These are phyloP conservation scores for Ormyrus labotus DNA, from an alignment of 2,888 invertebrate genomes.

Conservation along the genomic window DNA sequence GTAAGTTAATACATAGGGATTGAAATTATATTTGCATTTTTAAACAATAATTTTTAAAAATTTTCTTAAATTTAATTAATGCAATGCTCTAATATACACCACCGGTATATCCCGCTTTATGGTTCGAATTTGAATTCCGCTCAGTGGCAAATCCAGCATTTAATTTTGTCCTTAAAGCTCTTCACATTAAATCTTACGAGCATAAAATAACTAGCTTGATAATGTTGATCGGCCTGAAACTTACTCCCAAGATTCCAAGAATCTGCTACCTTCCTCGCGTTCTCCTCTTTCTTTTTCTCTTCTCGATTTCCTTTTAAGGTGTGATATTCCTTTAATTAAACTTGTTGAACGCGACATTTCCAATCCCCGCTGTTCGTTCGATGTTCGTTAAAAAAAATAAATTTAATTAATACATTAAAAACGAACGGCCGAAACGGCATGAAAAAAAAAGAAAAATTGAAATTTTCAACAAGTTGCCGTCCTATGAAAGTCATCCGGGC, in stretches of 20 bases:
- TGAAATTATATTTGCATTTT: not conserved
- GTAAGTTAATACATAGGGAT: not conserved
- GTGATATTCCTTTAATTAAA: slow-evolving; percentile 28
- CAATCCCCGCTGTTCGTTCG: not conserved
- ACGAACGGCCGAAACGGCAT: no score
- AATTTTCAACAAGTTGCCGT: no score
- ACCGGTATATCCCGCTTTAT: not conserved
- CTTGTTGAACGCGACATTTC: not conserved
- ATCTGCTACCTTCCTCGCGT: not conserved
- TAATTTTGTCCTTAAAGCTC: slow-evolving; percentile 29
- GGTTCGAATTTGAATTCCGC: not conserved
- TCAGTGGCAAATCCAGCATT: slow-evolving; percentile 15
- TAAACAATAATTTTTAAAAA: not conserved
- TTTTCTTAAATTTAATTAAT: not conserved
- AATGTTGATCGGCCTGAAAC: slow-evolving; percentile 31
- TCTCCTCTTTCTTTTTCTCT: not conserved
- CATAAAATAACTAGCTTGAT: slow-evolving; percentile 42
- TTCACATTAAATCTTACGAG: slow-evolving; percentile 5
- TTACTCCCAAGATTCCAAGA: slow-evolving; percentile 31
- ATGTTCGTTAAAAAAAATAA: no score
- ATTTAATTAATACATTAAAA: no score
- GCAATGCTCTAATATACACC: not conserved
- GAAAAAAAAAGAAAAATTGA: no score
- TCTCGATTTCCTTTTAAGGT: not conserved
- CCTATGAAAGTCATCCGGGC: no score